Conservation (phyloP, 2,888 invertebrate genomes). For the Byasa hedistus region DNA sequence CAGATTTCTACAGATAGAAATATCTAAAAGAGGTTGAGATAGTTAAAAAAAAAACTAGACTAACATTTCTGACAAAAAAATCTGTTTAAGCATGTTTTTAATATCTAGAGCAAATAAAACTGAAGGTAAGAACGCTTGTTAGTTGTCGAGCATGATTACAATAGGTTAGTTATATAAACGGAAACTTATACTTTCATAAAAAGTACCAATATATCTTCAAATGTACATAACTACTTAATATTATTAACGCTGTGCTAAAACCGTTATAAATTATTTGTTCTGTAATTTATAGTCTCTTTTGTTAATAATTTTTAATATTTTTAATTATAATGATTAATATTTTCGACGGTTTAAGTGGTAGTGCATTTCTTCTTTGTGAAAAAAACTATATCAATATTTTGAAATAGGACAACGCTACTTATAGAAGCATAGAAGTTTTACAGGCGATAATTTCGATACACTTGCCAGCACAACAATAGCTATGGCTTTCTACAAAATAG, state of each 20-base stretch:
- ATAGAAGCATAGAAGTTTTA: slow-evolving; percentile 50
- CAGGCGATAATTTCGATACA: slow-evolving; percentile 57
- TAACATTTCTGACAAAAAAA: slow-evolving; percentile 41
- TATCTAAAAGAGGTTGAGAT: slow-evolving; percentile 52
- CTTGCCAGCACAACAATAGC: slow-evolving; percentile 58
- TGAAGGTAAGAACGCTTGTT: slow-evolving; percentile 64
- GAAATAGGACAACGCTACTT: slow-evolving; percentile 65
- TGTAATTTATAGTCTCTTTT: slow-evolving; percentile 53
- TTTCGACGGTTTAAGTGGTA: background rate
- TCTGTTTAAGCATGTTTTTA: slow-evolving; percentile 44
- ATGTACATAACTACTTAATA: background rate
- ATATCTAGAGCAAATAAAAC: slow-evolving; percentile 60
- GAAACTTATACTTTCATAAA: background rate
- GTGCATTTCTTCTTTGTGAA: slow-evolving; percentile 16
- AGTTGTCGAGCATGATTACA: slow-evolving; percentile 5
- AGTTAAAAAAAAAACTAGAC: slow-evolving; percentile 48
- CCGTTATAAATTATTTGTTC: slow-evolving; percentile 40
- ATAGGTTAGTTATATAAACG: background rate
- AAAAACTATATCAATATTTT: slow-evolving; percentile 51
- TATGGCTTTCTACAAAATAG: slow-evolving; percentile 70
- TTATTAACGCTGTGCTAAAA: slow-evolving; percentile 3
- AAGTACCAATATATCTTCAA: slow-evolving; percentile 9
- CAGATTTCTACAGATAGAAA: background rate
- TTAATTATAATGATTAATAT: background rate
- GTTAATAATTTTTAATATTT: slow-evolving; percentile 41